A percentile compares a stretch with the other conserved stretches of the same genome.
Conservation (phyloP, 2,797 vertebrate genomes). For the Pseudomugil gertrudae region DNA sequence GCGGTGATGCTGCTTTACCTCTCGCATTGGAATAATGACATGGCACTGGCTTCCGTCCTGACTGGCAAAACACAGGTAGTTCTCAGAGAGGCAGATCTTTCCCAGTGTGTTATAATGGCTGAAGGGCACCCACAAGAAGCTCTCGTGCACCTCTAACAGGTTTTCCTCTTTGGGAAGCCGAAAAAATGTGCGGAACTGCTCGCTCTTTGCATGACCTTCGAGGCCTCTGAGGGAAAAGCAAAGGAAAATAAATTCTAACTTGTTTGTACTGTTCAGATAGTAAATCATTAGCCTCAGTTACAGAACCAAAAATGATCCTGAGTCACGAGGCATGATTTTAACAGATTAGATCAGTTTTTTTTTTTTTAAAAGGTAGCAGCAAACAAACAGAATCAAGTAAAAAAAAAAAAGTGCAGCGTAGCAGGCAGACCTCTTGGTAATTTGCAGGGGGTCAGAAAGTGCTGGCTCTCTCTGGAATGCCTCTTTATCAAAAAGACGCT, state of each 20-base stretch:
- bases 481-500: constrained; percentile 96
- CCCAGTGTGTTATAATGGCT: constrained; percentile 90
- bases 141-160: constrained; percentile 92
- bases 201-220: constrained; percentile 90
- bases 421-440: constrained; percentile 89
- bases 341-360: not conserved
- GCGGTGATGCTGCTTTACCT: constrained; percentile 79
- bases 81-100: constrained; percentile 95
- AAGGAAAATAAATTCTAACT: constrained; percentile 9
- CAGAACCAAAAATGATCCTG: no score
- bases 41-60: constrained; percentile 93
- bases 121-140: constrained; percentile 95
- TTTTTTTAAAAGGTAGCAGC: constrained; percentile 6
- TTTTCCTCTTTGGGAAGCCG: constrained; percentile 91
- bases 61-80: constrained; percentile 95
- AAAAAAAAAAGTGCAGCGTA: constrained; percentile 3
- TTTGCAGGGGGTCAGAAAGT: constrained; percentile 90
- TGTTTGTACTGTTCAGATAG: no score
- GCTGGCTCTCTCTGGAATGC: constrained; percentile 88
- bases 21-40: constrained; percentile 91
- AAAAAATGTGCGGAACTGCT: constrained; percentile 92
- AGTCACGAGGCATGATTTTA: not conserved
- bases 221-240: constrained; percentile 84
- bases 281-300: no score
- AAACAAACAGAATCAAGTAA: constrained; percentile 27